Base-by-base conservation (phyloP, 1,140 invertebrate genomes). In the Heliothis virescens region DNA sequence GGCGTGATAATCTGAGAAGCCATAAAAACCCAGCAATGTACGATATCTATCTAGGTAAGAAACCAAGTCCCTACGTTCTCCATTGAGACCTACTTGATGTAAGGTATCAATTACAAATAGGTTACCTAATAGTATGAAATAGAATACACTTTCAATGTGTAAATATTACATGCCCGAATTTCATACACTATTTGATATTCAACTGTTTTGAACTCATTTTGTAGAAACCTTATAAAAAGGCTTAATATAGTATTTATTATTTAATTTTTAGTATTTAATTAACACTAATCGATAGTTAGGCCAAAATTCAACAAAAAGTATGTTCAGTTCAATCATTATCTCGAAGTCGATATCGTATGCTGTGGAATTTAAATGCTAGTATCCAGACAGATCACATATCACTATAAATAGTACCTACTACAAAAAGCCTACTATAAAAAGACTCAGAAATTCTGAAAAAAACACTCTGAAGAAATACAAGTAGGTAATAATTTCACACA, bases 1-100 rank as follows among this genome's bases (percentile, higher is more conserved):
- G 41, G 62, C 29, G 62, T 65, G 34, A 65, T 65, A 65, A 65
- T 65, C 41, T 16, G n/a, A 12, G 62, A 65, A 65, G 41, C 62
- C 62, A 16, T 65, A 48, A 41, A 18, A 63, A 65, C 5, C n/a
- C 47, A 48, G 16, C 41, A 13, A 57, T 18, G 41, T 48, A 47
- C 15, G 29, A 47, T 48, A 47, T 48, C 3, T 2, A 21, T 21
- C 34, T 41, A 7, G 55, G 9, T 18, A 18, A 18, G 41, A 65
- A 63, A 63, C 60, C n/a, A 47, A 16, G 16, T 65, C 11, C 16
- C n/a, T 18, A 48, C 34, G 0, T n/a, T 2, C n/a, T 48, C 18
- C 62, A 47, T 59, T 26, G 21, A 26, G 21, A 59, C 55, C 16
- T 18, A 26, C 11, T 26, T 12, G 18, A 7, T 57, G 55, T 57